Evolutionary conservation across 2,888 invertebrate genomes (phyloP), one percentile per base, ranked within the genome.

Genomic region (Brachyopa scutellaris): DNA sequence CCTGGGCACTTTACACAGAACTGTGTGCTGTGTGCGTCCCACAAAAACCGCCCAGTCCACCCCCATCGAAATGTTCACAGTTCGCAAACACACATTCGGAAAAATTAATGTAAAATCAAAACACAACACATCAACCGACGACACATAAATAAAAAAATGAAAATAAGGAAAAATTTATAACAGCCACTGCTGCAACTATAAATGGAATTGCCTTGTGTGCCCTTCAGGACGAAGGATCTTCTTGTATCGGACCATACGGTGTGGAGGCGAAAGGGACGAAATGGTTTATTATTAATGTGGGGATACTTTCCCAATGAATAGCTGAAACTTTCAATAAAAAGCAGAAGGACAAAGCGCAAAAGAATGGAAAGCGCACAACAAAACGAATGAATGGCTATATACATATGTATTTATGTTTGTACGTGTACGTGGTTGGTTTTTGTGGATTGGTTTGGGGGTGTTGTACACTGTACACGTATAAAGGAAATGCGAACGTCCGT

Each of bases 41-140:
- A 69, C 61, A 59, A 61, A 69, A 61, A 67, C 19, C 31, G 9
- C 29, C 26, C 7, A 40, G 2, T 23, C 40, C 36, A n/a, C 38
- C n/a, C 76, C 26, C 47, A 21, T 3, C 26, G 17, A 31, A 17
- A 2, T 2, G 11, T 38, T 62, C 33, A 11, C 26, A 69, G 17
- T 64, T 72, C 42, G 45, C 73, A 73, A 67, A 76, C 69, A 77
- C 51, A 70, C 76, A 77, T 72, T 82, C 23, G 70, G 64, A 82
- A 77, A 77, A 82, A 82, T 82, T 82, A 82, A 82, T 82, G 82
- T 82, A 77, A 82, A 82, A 82, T 82, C 82, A 82, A 77, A 82
- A 82, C 82, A 77, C 80, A 82, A 70, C 76, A 76, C 82, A 82
- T 77, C 82, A 82, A 76, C 64, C 57, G 59, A 69, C 42, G 70